These are phyloP conservation scores for Sardinella longiceps DNA, from an alignment of 2,797 vertebrate genomes.

Conservation along the genomic window DNA sequence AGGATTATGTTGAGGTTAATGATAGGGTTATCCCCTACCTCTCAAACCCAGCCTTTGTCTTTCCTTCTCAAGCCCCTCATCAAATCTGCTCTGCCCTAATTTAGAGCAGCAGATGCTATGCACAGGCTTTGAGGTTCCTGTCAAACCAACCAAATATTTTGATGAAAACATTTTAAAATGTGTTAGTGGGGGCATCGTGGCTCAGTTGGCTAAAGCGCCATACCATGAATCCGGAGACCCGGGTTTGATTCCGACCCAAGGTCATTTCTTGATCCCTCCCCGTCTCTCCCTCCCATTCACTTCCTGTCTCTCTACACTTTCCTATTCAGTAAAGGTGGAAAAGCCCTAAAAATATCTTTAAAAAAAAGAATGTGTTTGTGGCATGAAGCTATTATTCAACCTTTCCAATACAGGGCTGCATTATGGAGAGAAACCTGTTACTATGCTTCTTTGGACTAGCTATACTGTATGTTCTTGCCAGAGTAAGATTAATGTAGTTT, in stretches of 20 bases:
- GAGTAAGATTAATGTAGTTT: background rate
- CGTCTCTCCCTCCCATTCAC: too few species aligned
- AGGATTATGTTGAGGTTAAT: slow-evolving; percentile 30
- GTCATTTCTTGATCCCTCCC: too few species aligned
- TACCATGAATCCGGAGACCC: too few species aligned
- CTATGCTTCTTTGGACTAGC: too few species aligned
- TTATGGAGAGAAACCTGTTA: background rate
- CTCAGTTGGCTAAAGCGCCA: too few species aligned
- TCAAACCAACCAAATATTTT: background rate
- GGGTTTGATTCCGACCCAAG: too few species aligned
- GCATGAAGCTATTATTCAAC: too few species aligned
- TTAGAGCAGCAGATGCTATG: slow-evolving; percentile 3
- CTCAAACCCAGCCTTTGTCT: slow-evolving; percentile 19
- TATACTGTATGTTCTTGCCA: background rate
- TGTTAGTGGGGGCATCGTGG: background rate
- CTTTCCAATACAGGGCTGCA: background rate
- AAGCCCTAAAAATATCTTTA: too few species aligned
- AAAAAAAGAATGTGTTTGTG: too few species aligned
- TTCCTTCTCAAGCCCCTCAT: background rate
- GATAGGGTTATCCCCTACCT: slow-evolving; percentile 37
- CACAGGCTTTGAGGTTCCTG: background rate
- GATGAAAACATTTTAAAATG: background rate
- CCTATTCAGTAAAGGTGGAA: too few species aligned
- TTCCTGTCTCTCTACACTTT: too few species aligned
- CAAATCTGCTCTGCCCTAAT: slow-evolving; percentile 7